Percentiles rank a stretch among this genome's conserved stretches.
Conservation (phyloP, 2,113 vertebrate genomes). For the Pica pica region DNA sequence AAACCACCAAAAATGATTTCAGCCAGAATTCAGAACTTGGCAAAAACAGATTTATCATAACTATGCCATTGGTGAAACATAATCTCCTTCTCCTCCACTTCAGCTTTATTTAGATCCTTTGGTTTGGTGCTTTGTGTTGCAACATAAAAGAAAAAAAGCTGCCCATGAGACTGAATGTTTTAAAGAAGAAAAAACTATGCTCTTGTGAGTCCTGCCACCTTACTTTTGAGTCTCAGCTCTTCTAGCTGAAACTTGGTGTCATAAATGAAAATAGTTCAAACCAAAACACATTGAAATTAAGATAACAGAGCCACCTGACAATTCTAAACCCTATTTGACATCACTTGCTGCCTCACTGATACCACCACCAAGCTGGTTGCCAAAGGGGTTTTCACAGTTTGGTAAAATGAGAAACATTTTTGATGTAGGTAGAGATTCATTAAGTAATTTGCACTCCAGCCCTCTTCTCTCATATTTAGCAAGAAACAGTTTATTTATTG, state of each 20-base stretch:
- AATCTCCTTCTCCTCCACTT: background rate
- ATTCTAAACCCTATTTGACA: background rate
- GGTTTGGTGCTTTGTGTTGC: background rate
- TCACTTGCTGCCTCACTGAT: background rate
- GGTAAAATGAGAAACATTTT: background rate
- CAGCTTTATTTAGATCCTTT: background rate
- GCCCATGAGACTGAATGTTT: background rate
- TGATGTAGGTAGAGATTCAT: background rate
- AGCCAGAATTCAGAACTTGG: background rate
- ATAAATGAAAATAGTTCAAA: background rate
- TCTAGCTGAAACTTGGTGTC: background rate
- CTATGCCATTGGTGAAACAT: background rate
- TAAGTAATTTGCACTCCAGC: background rate
- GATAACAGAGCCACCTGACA: background rate
- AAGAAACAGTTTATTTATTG: background rate
- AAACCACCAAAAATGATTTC: background rate
- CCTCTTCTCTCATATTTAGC: background rate
- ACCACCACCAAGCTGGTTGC: background rate
- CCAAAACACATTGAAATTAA: background rate
- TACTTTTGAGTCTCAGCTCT: background rate
- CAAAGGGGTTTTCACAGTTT: background rate
- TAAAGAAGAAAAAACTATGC: background rate
- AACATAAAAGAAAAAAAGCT: background rate
- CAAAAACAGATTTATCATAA: background rate
- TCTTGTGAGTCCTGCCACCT: background rate